A percentile compares a stretch with the other conserved stretches of the same genome.
Conservation (phyloP, 1,140 invertebrate genomes). For the Caerostris extrusa region DNA sequence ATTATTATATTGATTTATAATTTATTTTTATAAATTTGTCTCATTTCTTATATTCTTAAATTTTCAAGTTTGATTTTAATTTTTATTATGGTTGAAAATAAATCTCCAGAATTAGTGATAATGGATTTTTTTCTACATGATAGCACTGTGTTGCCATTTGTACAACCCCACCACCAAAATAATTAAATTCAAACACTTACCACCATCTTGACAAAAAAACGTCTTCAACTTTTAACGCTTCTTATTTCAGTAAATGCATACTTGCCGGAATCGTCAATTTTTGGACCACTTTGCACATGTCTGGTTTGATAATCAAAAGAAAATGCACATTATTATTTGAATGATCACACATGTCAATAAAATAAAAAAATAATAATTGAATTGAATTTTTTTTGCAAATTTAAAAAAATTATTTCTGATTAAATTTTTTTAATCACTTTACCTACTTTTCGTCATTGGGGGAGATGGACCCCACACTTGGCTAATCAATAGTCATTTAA, state of each 20-base stretch:
- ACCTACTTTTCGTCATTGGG: neutral
- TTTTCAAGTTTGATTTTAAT: too few species aligned
- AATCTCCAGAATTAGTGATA: neutral
- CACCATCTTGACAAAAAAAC: neutral
- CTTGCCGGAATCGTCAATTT: constrained; percentile 23
- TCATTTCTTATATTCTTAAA: too few species aligned
- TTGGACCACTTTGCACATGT: constrained; percentile 5
- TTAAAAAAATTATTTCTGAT: too few species aligned
- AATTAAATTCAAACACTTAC: neutral
- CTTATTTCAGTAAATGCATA: constrained; percentile 13
- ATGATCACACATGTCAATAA: neutral
- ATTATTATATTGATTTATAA: too few species aligned
- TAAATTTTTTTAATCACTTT: neutral
- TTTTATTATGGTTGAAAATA: too few species aligned
- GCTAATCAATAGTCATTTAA: constrained; percentile 26
- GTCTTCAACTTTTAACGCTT: neutral
- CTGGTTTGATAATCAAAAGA: constrained; percentile 39
- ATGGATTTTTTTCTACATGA: neutral
- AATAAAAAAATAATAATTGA: neutral
- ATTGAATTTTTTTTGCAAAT: neutral
- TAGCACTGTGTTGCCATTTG: constrained; percentile 33
- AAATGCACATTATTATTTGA: constrained; percentile 1
- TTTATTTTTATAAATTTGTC: too few species aligned
- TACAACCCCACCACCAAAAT: neutral
- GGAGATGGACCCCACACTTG: neutral